phyloP scores from a whole-genome alignment of 2,113 vertebrate genomes.

The Microtus pennsylvanicus region DNA sequence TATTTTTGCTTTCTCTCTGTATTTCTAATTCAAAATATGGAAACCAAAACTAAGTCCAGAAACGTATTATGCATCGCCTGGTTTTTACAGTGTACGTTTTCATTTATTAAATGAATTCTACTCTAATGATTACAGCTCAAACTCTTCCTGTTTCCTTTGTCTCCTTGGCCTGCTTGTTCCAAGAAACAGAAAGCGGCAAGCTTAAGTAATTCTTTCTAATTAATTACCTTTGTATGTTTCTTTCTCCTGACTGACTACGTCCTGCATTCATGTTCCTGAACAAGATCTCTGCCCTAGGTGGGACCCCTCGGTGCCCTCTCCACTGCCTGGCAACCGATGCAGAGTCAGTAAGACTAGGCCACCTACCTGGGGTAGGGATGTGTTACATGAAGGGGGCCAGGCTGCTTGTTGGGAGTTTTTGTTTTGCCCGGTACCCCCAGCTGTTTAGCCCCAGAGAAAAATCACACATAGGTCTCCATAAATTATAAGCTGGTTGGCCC shows the following conservation, averaged over 20 bases:
- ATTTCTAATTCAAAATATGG: not conserved
- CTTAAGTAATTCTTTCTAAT: not conserved
- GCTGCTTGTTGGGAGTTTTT: too few species aligned
- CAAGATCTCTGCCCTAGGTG: not conserved
- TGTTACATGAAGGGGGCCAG: too few species aligned
- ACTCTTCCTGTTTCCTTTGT: not conserved
- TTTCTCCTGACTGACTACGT: not conserved
- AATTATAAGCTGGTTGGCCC: too few species aligned
- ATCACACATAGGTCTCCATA: too few species aligned
- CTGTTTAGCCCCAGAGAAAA: too few species aligned
- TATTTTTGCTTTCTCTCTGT: not conserved
- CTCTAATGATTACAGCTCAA: not conserved
- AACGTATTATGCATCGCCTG: not conserved
- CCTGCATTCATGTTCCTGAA: not conserved
- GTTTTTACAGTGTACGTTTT: constrained; percentile 33
- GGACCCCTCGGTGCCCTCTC: not conserved
- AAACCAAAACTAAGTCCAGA: not conserved
- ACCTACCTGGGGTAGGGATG: not conserved
- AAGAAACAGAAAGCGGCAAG: not conserved
- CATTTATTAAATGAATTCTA: not conserved
- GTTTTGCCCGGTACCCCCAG: too few species aligned
- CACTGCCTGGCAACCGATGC: rapidly evolving
- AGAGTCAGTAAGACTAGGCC: rapidly evolving
- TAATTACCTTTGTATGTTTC: not conserved
- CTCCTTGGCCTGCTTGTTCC: not conserved